These are phyloP conservation scores for Heliornis fulica DNA, from an alignment of 2,113 vertebrate genomes.

Conservation along the genomic window DNA sequence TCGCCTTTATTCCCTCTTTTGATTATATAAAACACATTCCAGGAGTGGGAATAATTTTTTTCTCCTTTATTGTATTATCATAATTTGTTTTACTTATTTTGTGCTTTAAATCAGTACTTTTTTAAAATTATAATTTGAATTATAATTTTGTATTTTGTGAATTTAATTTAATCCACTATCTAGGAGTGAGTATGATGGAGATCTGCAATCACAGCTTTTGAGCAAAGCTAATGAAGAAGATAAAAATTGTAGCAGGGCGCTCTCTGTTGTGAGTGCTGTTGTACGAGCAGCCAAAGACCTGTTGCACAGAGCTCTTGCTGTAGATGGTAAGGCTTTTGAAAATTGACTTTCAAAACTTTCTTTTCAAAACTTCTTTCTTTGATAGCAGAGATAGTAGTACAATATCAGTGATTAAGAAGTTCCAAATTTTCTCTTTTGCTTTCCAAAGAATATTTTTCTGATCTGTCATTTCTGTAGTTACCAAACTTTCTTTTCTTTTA, in stretches of 20 bases:
- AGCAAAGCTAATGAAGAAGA: conserved; percentile 99
- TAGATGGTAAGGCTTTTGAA: conserved; percentile 85
- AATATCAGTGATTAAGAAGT: neutral
- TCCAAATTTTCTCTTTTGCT: neutral
- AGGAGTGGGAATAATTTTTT: too few species aligned
- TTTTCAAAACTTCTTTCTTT: neutral
- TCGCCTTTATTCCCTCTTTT: too few species aligned
- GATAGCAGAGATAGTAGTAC: neutral
- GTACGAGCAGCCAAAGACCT: conserved; percentile 95
- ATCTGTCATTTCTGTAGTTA: neutral
- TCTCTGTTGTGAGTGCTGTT: conserved; percentile 96
- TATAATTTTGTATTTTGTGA: neutral
- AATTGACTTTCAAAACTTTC: neutral
- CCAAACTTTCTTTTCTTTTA: neutral
- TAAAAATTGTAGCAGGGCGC: conserved; percentile 94
- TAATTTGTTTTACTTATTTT: neutral
- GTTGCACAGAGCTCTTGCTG: conserved; percentile 94
- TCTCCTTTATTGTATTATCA: neutral
- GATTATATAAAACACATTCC: too few species aligned
- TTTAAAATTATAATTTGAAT: too few species aligned
- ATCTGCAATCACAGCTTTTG: conserved; percentile 94
- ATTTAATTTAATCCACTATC: neutral
- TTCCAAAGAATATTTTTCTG: neutral
- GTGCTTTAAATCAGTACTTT: neutral
- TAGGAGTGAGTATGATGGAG: conserved; percentile 97